Conservation (phyloP, 2,888 invertebrate species). For the Perizoma affinitatum region DNA sequence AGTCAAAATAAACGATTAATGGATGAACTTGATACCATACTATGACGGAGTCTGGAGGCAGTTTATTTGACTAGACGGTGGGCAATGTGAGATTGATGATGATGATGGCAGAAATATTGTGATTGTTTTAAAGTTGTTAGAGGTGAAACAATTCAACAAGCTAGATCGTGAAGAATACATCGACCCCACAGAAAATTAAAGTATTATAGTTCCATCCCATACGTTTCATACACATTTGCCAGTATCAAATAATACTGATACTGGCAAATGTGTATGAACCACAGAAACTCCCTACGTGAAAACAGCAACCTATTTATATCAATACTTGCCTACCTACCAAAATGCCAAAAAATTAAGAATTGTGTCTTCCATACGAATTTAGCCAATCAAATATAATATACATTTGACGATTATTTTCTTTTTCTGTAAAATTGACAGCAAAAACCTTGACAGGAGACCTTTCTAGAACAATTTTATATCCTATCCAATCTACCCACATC, state of each 20-base stretch:
- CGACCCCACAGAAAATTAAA: no score
- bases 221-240: no score
- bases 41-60: conserved; percentile 12
- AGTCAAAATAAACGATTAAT: conserved; percentile 33
- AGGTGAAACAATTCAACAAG: conserved; percentile 3
- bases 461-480: conserved; percentile 36
- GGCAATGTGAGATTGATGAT: conserved; percentile 15
- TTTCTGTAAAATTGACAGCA: neutral
- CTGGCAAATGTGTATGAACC: no score
- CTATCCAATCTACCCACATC: conserved; percentile 32
- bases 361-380: no score
- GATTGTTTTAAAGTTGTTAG: conserved; percentile 6
- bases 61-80: conserved; percentile 23
- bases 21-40: conserved; percentile 32
- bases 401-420: neutral
- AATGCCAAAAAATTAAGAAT: no score
- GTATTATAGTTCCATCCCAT: no score
- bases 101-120: conserved; percentile 7
- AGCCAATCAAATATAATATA: no score
- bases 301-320: no score
- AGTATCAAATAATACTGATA: no score
- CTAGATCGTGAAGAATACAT: neutral
- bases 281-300: no score
- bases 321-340: no score
- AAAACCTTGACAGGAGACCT: conserved; percentile 31